phyloP scores from a whole-genome alignment of 2,888 invertebrate species.

The Caenorhabditis macrosperma region DNA sequence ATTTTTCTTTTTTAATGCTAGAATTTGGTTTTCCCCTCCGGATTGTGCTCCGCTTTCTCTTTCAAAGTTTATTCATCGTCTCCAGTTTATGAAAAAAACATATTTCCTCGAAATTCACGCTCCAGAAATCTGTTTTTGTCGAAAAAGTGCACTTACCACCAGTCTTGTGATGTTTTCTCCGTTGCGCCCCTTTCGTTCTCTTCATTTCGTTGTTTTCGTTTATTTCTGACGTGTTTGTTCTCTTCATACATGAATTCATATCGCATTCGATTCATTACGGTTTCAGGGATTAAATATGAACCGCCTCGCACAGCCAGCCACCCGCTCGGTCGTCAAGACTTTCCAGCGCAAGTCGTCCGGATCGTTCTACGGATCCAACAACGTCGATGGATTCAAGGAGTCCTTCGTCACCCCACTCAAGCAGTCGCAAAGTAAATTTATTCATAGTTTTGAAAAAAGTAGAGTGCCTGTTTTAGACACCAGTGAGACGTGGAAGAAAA shows the following conservation, averaged over 20 bases:
- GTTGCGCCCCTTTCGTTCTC: background rate
- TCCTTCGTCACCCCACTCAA: conserved; percentile 66
- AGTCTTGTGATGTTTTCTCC: conserved; percentile 9
- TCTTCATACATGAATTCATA: background rate
- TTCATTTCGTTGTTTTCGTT: background rate
- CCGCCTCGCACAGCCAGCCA: conserved; percentile 58
- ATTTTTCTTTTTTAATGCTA: background rate
- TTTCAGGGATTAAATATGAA: conserved; percentile 55
- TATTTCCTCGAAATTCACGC: background rate
- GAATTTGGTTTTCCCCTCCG: background rate
- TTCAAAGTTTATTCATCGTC: background rate
- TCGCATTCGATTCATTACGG: background rate
- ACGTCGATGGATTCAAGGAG: conserved; percentile 75
- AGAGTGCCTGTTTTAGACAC: conserved; percentile 61
- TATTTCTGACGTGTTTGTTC: background rate
- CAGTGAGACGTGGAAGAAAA: conserved; percentile 76
- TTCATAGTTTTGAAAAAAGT: background rate
- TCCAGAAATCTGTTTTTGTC: background rate
- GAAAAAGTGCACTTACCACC: background rate
- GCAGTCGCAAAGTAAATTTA: conserved; percentile 67
- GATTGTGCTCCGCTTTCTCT: background rate
- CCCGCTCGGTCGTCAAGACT: conserved; percentile 61
- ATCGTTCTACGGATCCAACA: conserved; percentile 75
- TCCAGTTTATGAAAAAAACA: background rate
- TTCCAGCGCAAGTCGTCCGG: conserved; percentile 73